Evolutionary conservation across 1,140 invertebrate genomes (phyloP), one percentile per base, ranked within the genome.

Genomic region (Papilio glaucus): DNA sequence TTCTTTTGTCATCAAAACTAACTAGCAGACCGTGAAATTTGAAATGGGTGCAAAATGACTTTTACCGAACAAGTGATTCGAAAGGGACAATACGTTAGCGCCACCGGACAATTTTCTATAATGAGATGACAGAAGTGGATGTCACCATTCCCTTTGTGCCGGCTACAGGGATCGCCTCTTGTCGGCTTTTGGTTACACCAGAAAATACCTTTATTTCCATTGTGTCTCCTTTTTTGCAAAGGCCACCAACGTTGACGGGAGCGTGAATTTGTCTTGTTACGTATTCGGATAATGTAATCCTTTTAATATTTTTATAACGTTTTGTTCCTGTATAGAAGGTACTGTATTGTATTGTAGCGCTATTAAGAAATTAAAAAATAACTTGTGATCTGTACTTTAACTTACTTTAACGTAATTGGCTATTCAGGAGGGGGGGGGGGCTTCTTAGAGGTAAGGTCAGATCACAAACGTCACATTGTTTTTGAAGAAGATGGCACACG

Each of bases 71-170:
- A 79, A 85, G 74, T 84, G 77, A 77, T 73, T 69, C 76, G 72
- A 76, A 79, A 82, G 77, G 69, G 76, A 75, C 60, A 86, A 85
- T 82, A 81, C 75, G 71, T 85, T 88, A 91, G 89, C 89, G 89
- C 89, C 89, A 90, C 84, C 83, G 80, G 26, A 84, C 80, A 81
- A 85, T 86, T 72, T 72, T 67, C 10, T 67, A 84, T 77, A 85
- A 83, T 77, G 63, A 77, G 38, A 69, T 84, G 82, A 67, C 72
- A 73, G 77, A 80, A 73, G 53, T 42, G 24, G 77, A 76, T 80
- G 85, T 91, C 85, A 91, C 88, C 87, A 81, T 81, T 79, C 42
- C 62, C 76, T 45, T 84, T 82, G 75, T 83, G 37, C 39, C 78
- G 18, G 77, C 79, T 79, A 74, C 82, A 78, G 63, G 53, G 71